Base-by-base conservation (phyloP, 2,797 vertebrate species). In the Centroberyx gerrardi region DNA sequence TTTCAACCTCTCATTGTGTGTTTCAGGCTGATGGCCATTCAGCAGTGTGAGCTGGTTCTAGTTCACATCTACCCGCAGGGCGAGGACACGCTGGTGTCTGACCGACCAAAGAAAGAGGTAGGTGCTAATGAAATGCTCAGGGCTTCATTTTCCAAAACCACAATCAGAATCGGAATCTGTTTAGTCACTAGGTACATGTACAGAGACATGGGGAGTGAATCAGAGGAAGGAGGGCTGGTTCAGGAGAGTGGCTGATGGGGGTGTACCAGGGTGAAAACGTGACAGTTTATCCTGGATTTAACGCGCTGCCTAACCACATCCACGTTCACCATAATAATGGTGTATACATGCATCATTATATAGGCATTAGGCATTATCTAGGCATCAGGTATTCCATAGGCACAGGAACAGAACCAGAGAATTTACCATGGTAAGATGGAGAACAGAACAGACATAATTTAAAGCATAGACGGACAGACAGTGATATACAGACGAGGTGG, bases 51-150 rank as follows among this genome's bases (percentile, higher is more conserved):
- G 15, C 91, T 99, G 81, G 97, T 99, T 54, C 93, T 99, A 78
- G 96, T 99, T 82, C 98, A 99, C 87, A 98, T 98, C 0, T 97
- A 96, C 81, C 98, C 98, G 0, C 97, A 97, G 85, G 98, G 98
- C 9, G 98, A 99, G 80, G 98, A 99, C 65, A 97, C 96, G 3
- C 94, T 99, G 72, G 98, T 99, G 46, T 98, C 98, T 18, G 98
- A 99, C 92, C 95, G 97, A 33, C 94, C 96, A 40, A 99, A 97
- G 85, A 99, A 99, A 92, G 97, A 98, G 94, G 98, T 99, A 90
- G 89, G 93, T 61, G 72, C 3, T 14, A 33, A 53, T 8, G 3
- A 62, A 14, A 33, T 2, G 33, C 8, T 44, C 36, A 1, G 17
- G 33, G 15, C 17, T 49, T 6, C 15, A 2, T 49, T 49, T n/a